Conservation (phyloP, 2,113 vertebrate genomes). For the Clupea harengus region DNA sequence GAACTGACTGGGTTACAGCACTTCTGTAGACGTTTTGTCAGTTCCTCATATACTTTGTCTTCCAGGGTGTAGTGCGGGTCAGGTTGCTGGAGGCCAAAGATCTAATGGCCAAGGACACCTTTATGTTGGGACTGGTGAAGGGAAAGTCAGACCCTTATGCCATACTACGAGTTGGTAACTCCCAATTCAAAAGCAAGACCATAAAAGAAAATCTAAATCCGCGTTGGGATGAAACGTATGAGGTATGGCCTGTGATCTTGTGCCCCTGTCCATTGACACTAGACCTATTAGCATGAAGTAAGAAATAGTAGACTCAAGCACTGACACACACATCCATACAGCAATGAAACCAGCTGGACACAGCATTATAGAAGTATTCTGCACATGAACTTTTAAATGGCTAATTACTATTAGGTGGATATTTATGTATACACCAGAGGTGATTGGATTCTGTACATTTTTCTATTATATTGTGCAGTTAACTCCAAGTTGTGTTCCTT, state of each 20-base stretch:
- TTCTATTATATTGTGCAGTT: not conserved
- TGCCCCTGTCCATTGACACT: not conserved
- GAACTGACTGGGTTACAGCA: not conserved
- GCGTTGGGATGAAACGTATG: conserved; percentile 86
- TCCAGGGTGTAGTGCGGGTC: conserved; percentile 88
- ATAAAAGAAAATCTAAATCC: conserved; percentile 83
- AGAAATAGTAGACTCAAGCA: no score
- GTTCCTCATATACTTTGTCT: conserved; percentile 12
- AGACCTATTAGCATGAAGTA: not conserved
- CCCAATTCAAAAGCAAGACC: conserved; percentile 79
- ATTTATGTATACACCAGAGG: not conserved
- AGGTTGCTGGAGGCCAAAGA: conserved; percentile 82
- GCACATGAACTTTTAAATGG: no score
- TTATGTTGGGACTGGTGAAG: conserved; percentile 82
- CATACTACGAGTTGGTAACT: conserved; percentile 78
- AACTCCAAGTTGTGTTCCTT: not conserved
- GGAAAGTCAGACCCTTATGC: conserved; percentile 94
- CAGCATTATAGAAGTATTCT: no score
- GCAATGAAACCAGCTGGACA: no score
- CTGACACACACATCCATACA: no score
- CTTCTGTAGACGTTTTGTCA: not conserved
- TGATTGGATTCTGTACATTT: not conserved
- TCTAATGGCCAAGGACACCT: conserved; percentile 85
- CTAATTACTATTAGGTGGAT: no score
- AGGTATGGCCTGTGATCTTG: conserved; percentile 69